Evolutionary conservation across 2,797 vertebrate species (phyloP).

Genomic region (Orestias chungarensis): DNA sequence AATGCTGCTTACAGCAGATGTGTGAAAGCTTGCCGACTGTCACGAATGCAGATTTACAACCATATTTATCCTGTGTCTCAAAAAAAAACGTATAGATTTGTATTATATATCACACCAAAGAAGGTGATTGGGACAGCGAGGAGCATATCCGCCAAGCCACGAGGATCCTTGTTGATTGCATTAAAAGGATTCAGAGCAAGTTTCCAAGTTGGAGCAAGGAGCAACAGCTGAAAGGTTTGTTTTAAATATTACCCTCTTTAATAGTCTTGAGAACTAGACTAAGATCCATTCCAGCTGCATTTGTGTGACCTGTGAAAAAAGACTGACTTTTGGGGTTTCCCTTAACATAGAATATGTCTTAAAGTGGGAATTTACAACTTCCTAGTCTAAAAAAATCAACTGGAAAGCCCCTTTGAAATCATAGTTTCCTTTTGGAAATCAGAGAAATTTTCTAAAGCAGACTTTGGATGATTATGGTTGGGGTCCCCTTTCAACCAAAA

Average conservation of each 20-base stretch:
- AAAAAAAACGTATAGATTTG: conserved; percentile 46
- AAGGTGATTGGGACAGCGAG: conserved; percentile 39
- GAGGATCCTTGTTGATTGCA: conserved; percentile 36
- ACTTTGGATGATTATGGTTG: no score
- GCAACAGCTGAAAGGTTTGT: conserved; percentile 65
- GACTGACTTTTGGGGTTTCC: not conserved
- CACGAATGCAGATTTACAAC: not conserved
- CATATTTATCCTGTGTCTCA: not conserved
- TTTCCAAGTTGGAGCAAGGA: not conserved
- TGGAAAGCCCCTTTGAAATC: no score
- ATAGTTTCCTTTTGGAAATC: no score
- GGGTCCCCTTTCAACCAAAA: no score
- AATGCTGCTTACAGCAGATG: not conserved
- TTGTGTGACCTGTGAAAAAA: not conserved
- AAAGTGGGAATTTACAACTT: no score
- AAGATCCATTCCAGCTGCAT: no score
- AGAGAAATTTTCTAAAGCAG: no score
- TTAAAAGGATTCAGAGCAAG: not conserved
- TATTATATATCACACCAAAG: not conserved
- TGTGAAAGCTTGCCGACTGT: no score
- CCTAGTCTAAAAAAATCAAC: no score
- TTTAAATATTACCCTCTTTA: not conserved
- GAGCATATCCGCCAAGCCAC: conserved; percentile 54
- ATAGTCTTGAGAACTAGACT: not conserved
- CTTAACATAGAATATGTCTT: no score